A percentile compares a stretch with the other conserved stretches of the same genome.
These are phyloP conservation scores for Hyaena hyaena DNA, from an alignment of 2,113 vertebrate species.

Conservation along the genomic window DNA sequence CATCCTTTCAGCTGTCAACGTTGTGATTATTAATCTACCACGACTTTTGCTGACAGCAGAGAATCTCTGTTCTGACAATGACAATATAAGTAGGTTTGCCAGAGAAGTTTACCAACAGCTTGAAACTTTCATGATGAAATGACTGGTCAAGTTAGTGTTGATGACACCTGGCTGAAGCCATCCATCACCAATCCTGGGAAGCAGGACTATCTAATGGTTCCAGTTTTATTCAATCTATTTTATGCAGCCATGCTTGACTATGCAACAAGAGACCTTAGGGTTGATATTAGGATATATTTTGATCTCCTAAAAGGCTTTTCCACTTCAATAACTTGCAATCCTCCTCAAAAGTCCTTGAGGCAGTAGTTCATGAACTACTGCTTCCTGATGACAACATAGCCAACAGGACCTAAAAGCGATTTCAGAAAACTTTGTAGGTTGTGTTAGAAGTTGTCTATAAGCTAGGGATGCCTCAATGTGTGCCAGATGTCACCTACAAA, in stretches of 20 bases:
- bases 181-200: conserved; percentile 73
- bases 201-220: conserved; percentile 60
- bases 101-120: conserved; percentile 73
- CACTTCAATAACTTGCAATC: conserved; percentile 77
- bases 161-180: conserved; percentile 56
- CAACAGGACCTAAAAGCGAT: conserved; percentile 53
- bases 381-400: conserved; percentile 62
- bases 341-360: conserved; percentile 79
- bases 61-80: conserved; percentile 30
- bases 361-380: conserved; percentile 69
- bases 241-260: conserved; percentile 82
- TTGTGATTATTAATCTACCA: conserved; percentile 17
- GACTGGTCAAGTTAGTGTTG: conserved; percentile 75
- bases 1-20: background rate
- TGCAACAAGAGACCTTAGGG: conserved; percentile 77
- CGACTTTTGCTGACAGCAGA: conserved; percentile 49
- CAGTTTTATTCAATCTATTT: conserved; percentile 81
- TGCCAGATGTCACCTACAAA: background rate
- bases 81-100: conserved; percentile 17
- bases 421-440: conserved; percentile 49
- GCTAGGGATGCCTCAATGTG: background rate
- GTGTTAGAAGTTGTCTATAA: background rate
- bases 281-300: conserved; percentile 80
- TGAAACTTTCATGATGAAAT: conserved; percentile 78
- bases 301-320: conserved; percentile 73